Base-by-base conservation (phyloP, 2,888 invertebrate genomes). In the Hirtodrosophila alboralis region DNA sequence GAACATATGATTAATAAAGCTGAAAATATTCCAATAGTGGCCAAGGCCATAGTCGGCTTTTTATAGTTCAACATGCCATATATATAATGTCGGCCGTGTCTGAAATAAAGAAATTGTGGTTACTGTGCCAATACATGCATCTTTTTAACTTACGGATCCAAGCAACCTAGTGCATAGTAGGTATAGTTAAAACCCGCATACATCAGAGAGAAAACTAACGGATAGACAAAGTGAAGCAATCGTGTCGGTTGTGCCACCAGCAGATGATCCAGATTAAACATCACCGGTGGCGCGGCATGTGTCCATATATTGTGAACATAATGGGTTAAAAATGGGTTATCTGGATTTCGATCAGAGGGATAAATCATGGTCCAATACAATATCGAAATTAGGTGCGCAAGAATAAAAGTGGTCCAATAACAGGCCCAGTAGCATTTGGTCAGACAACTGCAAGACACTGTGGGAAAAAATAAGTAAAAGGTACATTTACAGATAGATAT, bases 181-280 rank as follows among this genome's bases (percentile, higher is more conserved):
- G 28, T 1, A 1, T 23, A 7, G 3, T 52, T n/a, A 9, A 69
- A 75, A 4, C 3, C 8, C 0, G 4, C 0, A 21, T 76, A 77
- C 1, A 7, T 0, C 4, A 37, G 0, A 0, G 23, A 3, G 1
- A 73, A 44, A 2, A 5, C 5, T 0, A 70, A 0, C 0, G 81
- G 81, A 23, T 81, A 81, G 2, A 75, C 4, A 13, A 65, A 52
- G 16, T 78, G 77, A 4, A 63, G 4, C 0, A 81, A 8, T 0
- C 83, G 73, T 0, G 73, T 9, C 1, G 78, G 83, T 0, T 65
- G 60, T 1, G 83, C 78, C 1, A 75, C 79, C 0, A 81, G 0
- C 21, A 81, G 18, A 3, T 73, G 59, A 53, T 81, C 83, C 1
- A 60, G 0, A 4, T 62, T 62, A 8, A 48, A 70, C 0, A 45